These are phyloP conservation scores for Valencia hispanica DNA, from an alignment of 2,797 vertebrate species.

Conservation along the genomic window DNA sequence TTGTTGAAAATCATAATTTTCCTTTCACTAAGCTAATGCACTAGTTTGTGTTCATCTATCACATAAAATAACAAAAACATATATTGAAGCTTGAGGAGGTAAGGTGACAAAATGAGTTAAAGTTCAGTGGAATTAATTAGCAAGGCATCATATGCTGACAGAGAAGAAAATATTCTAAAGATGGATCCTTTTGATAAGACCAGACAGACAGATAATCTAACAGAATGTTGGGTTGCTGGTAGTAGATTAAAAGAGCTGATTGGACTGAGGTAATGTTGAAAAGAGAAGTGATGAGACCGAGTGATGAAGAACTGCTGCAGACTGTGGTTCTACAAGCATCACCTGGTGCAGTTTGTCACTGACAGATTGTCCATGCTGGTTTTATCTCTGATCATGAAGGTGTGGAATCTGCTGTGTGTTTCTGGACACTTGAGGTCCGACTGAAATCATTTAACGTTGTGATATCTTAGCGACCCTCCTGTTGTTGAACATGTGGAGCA, in stretches of 20 bases:
- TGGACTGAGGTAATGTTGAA: neutral
- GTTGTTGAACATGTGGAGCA: neutral
- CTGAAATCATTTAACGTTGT: neutral
- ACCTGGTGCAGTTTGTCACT: neutral
- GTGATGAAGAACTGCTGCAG: too few relatives aligned
- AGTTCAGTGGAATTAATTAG: neutral
- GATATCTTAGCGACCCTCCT: neutral
- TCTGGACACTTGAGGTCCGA: neutral
- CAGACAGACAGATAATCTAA: neutral
- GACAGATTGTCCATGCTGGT: neutral
- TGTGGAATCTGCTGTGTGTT: neutral
- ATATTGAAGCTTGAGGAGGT: neutral
- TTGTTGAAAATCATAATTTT: neutral
- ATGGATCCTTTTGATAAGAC: neutral
- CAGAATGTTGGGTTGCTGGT: too few relatives aligned
- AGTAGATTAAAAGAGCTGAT: neutral
- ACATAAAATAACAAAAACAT: too few relatives aligned
- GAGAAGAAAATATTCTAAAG: neutral
- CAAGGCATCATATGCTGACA: too few relatives aligned
- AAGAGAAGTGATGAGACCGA: too few relatives aligned
- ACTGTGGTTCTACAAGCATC: neutral
- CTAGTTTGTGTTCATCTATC: neutral
- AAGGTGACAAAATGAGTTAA: neutral
- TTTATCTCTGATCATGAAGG: neutral
- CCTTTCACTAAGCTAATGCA: neutral